phyloP scores from a whole-genome alignment of 2,797 vertebrate genomes.

The Parauchenoglanis punctatus region DNA sequence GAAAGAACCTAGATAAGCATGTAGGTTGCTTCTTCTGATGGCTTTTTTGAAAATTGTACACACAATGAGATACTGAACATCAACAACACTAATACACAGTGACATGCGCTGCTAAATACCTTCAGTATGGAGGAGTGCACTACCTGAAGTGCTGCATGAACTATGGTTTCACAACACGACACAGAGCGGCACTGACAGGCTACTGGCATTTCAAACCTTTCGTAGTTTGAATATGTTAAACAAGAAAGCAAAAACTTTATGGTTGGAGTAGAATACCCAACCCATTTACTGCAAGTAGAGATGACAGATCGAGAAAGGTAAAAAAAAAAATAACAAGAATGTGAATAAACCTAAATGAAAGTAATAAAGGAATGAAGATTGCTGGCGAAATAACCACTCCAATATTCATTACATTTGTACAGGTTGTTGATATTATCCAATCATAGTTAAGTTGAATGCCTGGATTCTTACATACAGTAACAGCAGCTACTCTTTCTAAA shows the following conservation, averaged over 20 bases:
- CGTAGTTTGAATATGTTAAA: slow-evolving; percentile 55
- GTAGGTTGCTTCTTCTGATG: slow-evolving; percentile 56
- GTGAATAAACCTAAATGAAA: not conserved
- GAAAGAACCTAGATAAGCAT: slow-evolving; percentile 63
- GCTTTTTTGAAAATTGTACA: slow-evolving; percentile 65
- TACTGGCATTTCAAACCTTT: slow-evolving; percentile 41
- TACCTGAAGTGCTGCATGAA: slow-evolving; percentile 54
- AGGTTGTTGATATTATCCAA: not conserved
- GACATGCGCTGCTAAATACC: slow-evolving; percentile 78
- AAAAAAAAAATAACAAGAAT: not conserved
- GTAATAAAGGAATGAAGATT: not conserved
- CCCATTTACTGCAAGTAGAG: slow-evolving; percentile 46
- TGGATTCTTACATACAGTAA: not conserved
- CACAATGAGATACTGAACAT: slow-evolving; percentile 64
- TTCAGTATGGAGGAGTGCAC: slow-evolving; percentile 56
- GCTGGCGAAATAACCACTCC: not conserved
- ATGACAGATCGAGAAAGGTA: slow-evolving; percentile 49
- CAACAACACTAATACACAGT: slow-evolving; percentile 64
- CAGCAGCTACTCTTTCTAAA: not conserved
- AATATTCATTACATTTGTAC: not conserved
- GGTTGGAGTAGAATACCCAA: not conserved
- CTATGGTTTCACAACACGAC: slow-evolving; percentile 65
- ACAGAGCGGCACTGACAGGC: slow-evolving; percentile 58
- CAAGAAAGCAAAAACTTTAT: not conserved
- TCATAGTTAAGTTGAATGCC: not conserved